Evolutionary conservation across 1,140 invertebrate genomes (phyloP).

Genomic region (Paracyclopina nana): DNA sequence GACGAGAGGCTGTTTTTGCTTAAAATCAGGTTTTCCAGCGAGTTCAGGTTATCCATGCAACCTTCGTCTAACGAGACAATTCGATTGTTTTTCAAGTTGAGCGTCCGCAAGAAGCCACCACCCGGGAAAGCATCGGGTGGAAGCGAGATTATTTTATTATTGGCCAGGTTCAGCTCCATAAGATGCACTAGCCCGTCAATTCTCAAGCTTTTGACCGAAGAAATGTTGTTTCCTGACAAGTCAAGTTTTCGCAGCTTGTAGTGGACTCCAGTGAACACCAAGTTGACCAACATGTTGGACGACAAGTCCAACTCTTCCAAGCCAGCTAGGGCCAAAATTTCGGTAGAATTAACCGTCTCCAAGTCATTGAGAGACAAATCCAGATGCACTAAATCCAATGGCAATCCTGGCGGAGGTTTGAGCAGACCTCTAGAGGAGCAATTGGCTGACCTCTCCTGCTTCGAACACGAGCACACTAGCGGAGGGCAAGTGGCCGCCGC

Average conservation of each 20-base stretch:
- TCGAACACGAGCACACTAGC: neutral
- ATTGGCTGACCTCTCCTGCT: neutral
- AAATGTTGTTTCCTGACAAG: constrained; percentile 3
- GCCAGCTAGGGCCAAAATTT: neutral
- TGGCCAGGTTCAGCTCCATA: constrained; percentile 5
- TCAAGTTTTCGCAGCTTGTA: constrained; percentile 1
- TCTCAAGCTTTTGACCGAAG: neutral
- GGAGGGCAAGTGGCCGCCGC: neutral
- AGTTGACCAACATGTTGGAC: neutral
- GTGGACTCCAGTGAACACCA: neutral
- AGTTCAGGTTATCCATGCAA: constrained; percentile 1
- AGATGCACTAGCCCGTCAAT: neutral
- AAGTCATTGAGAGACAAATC: neutral
- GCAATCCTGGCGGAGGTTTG: neutral
- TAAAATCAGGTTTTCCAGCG: neutral
- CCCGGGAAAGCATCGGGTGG: constrained; percentile 2
- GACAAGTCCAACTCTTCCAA: neutral
- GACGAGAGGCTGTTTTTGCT: constrained; percentile 4
- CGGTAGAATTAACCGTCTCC: neutral
- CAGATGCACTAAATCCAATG: neutral
- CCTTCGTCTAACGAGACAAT: neutral
- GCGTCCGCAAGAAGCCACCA: neutral
- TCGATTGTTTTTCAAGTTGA: neutral
- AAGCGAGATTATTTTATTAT: constrained; percentile 3
- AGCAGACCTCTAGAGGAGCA: neutral